Evolutionary conservation across 2,113 vertebrate species (phyloP), one percentile per base, ranked within the genome.

Genomic region (Leptobrachium ailaonicum): DNA sequence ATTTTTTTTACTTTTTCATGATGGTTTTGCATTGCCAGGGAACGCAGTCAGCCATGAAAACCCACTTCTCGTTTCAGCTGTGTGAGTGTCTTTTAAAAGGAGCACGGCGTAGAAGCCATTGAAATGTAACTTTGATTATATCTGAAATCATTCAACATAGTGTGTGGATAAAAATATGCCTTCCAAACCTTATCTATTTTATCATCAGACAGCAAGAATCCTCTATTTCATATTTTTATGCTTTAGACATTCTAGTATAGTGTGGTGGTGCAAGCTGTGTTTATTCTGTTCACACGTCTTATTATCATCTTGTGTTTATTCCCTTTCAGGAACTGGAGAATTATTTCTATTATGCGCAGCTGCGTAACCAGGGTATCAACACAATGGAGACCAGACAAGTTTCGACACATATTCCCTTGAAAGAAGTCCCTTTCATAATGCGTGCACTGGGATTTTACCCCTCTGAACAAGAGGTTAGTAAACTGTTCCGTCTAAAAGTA

Each of bases 281-380:
- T 60, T 60, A 60, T 14, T 58, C 9, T 11, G 4, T 12, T 58
- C 3, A 5, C 3, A 14, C 13, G 6, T 60, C 2, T 76, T 32
- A 32, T 32, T 32, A 32, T 32, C 43, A 11, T 41, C 20, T 42
- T 66, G 2, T 62, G 47, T 64, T 44, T 77, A 86, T 88, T 66
- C 63, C 84, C 67, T 82, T 32, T 9, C 82, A 99, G 98, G 96
- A 96, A 73, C 92, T 98, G 82, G 94, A 98, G 76, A 93, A 98
- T 75, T 95, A 95, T 84, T 99, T 99, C 88, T 98, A 95, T 86
- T 97, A 95, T 1, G 94, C 92, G 6, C 96, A 97, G 91, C 82
- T 99, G 74, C 87, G 80, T 66, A 88, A 88, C 66, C 95, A 96
- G 75, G 92, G 92, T 2, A 87, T 92, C 0, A 80, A 94, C 50